Conservation (phyloP, 35 echinoderm and acorn worm species). For the Ptychodera flava region DNA sequence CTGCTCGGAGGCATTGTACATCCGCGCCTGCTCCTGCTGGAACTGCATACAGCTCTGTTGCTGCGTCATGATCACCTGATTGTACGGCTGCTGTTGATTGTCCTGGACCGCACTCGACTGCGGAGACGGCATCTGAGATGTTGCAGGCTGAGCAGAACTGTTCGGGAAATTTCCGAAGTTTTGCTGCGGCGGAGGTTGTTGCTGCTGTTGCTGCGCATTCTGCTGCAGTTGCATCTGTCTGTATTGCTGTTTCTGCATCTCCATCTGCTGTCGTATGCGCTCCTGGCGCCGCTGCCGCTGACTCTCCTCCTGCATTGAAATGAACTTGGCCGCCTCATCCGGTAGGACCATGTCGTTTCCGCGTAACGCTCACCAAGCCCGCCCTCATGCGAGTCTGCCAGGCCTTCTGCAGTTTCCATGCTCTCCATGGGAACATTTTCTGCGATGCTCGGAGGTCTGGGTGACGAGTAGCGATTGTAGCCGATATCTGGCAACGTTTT, state of each 20-base stretch:
- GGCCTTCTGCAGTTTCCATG: slow-evolving; percentile 32
- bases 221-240: slow-evolving; percentile 9
- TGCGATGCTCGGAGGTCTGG: slow-evolving; percentile 1
- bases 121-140: too few species aligned
- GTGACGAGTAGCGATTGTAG: slow-evolving; percentile 7
- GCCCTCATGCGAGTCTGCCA: slow-evolving; percentile 4
- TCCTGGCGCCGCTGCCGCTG: slow-evolving; percentile 16
- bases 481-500: neutral
- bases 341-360: slow-evolving; percentile 42
- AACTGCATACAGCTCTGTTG: slow-evolving; percentile 20
- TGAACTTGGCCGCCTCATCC: slow-evolving; percentile 59
- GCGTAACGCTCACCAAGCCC: slow-evolving; percentile 5
- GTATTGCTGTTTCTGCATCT: slow-evolving; percentile 14
- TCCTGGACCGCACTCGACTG: too few species aligned
- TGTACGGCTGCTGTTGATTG: neutral
- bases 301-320: slow-evolving; percentile 49
- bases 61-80: slow-evolving; percentile 18
- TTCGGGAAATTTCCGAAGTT: slow-evolving; percentile 5
- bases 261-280: neutral
- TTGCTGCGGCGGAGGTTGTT: too few species aligned
- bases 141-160: neutral
- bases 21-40: neutral
- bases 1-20: neutral
- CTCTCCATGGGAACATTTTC: slow-evolving; percentile 22
- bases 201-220: slow-evolving; percentile 11